Evolutionary conservation across 92 coral and sea anemone species (phyloP).

Genomic region (Palythoa grandis): DNA sequence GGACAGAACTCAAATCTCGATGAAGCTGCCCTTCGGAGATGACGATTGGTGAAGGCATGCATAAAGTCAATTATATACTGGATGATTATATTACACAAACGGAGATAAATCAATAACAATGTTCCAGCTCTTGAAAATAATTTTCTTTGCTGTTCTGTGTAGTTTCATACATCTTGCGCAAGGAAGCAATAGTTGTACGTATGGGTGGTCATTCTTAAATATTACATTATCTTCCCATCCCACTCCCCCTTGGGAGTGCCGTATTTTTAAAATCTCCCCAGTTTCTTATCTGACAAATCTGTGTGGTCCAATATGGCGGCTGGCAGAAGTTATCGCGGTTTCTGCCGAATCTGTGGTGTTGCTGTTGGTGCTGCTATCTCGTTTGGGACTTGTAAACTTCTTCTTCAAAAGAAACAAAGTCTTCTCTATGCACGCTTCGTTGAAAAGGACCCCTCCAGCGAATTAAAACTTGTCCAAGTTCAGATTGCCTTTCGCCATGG

Average conservation of each 20-base stretch:
- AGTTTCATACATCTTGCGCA: too few relatives aligned
- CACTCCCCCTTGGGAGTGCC: neutral
- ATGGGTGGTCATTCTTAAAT: too few relatives aligned
- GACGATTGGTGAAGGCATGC: too few relatives aligned
- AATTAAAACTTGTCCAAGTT: constrained; percentile 70
- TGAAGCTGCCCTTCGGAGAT: too few relatives aligned
- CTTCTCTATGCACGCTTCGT: constrained; percentile 18
- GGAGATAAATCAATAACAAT: too few relatives aligned
- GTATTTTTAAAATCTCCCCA: constrained; percentile 23
- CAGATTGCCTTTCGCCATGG: constrained; percentile 96
- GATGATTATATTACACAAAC: too few relatives aligned
- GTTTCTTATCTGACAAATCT: neutral
- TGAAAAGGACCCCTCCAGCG: constrained; percentile 2
- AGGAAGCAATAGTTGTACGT: too few relatives aligned
- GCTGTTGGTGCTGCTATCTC: constrained; percentile 67
- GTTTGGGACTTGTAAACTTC: constrained; percentile 39
- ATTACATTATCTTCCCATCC: neutral
- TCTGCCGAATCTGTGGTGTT: constrained; percentile 59
- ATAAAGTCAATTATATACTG: too few relatives aligned
- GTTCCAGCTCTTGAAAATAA: too few relatives aligned
- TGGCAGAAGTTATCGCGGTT: constrained; percentile 14
- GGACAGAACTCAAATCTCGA: too few relatives aligned
- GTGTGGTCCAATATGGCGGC: constrained; percentile 70
- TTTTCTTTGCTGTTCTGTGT: too few relatives aligned
- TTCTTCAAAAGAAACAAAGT: neutral